phyloP scores from a whole-genome alignment of 2,113 vertebrate genomes.

The Trichechus manatus region DNA sequence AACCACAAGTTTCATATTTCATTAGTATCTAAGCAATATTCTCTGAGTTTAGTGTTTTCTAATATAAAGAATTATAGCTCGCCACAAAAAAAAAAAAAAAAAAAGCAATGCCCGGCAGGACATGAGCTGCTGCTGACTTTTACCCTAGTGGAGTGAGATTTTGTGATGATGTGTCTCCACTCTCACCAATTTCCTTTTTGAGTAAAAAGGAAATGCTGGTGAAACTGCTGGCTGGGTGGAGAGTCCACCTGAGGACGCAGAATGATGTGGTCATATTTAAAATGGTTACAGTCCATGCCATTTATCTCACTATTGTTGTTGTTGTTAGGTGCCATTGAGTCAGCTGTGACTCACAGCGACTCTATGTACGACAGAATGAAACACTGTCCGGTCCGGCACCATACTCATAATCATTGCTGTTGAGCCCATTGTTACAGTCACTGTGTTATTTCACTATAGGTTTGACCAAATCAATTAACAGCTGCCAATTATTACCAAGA shows the following conservation, averaged over 20 bases:
- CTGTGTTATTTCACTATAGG: neutral
- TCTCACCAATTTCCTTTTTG: neutral
- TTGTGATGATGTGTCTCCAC: neutral
- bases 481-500: neutral
- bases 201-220: neutral
- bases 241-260: neutral
- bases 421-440: neutral
- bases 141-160: neutral
- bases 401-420: no score
- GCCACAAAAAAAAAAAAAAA: neutral
- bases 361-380: no score
- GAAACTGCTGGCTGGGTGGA: neutral
- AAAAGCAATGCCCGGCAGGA: neutral
- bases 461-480: neutral
- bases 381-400: no score
- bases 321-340: no score
- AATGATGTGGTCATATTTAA: neutral
- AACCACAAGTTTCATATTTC: neutral
- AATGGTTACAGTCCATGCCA: neutral
- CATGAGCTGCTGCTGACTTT: neutral
- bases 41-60: slow-evolving; percentile 4
- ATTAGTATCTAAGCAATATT: slow-evolving; percentile 18
- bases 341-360: no score
- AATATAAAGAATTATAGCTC: neutral
- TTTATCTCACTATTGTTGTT: neutral